A percentile compares a stretch with the other conserved stretches of the same genome.
These are phyloP conservation scores for Syrista parreyssii DNA, from an alignment of 2,888 invertebrate genomes.

Conservation along the genomic window DNA sequence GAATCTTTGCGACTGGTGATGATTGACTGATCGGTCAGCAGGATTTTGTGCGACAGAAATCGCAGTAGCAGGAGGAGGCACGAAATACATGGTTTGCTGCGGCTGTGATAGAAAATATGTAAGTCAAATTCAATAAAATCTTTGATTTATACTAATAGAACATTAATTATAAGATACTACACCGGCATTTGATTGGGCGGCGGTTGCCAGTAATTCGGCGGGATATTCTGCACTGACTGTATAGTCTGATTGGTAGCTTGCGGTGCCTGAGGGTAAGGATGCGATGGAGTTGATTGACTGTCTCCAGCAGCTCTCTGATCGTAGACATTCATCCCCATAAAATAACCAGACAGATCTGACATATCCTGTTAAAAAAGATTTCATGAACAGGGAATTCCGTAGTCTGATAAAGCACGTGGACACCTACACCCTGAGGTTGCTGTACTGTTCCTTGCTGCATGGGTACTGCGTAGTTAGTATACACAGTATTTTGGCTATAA, in stretches of 20 bases:
- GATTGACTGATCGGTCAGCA: conserved; percentile 41
- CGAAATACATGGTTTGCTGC: conserved; percentile 62
- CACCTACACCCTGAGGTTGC: conserved; percentile 44
- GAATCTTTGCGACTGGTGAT: conserved; percentile 48
- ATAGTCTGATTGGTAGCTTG: conserved; percentile 46
- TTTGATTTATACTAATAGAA: neutral
- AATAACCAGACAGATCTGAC: conserved; percentile 58
- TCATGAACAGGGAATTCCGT: neutral
- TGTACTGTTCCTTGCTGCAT: conserved; percentile 52
- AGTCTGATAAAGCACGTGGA: neutral
- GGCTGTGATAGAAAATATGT: conserved; percentile 35
- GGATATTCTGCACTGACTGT: conserved; percentile 44
- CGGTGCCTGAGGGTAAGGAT: conserved; percentile 50
- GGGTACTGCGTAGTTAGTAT: conserved; percentile 58
- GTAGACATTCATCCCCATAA: conserved; percentile 61
- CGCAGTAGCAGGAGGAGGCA: conserved; percentile 57
- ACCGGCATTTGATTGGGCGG: conserved; percentile 58
- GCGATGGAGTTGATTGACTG: conserved; percentile 50
- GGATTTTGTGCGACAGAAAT: conserved; percentile 53
- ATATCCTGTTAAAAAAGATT: conserved; percentile 43
- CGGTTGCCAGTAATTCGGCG: conserved; percentile 59
- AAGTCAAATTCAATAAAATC: neutral
- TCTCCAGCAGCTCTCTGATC: conserved; percentile 50
- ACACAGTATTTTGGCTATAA: conserved; percentile 56
- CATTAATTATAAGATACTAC: conserved; percentile 5